Evolutionary conservation across 2,797 vertebrate species (phyloP).

Genomic region (Heteromormyrus szaboi): DNA sequence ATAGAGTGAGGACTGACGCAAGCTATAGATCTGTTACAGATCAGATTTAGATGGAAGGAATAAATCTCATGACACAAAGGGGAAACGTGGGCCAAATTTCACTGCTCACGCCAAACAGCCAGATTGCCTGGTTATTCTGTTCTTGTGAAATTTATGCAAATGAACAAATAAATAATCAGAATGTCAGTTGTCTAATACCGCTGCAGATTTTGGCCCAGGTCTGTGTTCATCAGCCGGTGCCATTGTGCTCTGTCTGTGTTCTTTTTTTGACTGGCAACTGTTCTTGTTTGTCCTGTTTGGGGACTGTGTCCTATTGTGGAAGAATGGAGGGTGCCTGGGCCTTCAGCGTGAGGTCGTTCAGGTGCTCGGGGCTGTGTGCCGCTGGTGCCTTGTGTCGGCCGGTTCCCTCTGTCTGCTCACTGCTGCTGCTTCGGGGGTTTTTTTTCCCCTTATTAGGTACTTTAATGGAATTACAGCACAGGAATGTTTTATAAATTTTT

Average conservation of each 20-base stretch:
- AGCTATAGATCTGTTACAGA: background rate
- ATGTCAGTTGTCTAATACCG: background rate
- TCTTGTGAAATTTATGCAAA: background rate
- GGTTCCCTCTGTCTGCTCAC: background rate
- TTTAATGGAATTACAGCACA: background rate
- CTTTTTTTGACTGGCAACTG: background rate
- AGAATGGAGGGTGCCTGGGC: background rate
- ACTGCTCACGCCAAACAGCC: background rate
- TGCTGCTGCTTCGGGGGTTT: background rate
- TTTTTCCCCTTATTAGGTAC: background rate
- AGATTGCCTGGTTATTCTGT: background rate
- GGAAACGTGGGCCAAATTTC: background rate
- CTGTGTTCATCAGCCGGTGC: background rate
- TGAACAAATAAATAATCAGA: background rate
- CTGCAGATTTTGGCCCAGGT: background rate
- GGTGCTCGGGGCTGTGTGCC: background rate
- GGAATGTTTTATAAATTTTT: background rate
- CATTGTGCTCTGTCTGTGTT: background rate
- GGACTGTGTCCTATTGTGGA: background rate
- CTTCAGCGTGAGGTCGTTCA: background rate
- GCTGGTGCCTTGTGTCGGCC: background rate
- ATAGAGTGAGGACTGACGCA: background rate
- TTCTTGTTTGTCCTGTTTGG: background rate
- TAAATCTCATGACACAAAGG: background rate
- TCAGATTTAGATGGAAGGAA: background rate